Evolutionary conservation across 2,113 vertebrate genomes (phyloP).

Genomic region (Pampusana beccarii): DNA sequence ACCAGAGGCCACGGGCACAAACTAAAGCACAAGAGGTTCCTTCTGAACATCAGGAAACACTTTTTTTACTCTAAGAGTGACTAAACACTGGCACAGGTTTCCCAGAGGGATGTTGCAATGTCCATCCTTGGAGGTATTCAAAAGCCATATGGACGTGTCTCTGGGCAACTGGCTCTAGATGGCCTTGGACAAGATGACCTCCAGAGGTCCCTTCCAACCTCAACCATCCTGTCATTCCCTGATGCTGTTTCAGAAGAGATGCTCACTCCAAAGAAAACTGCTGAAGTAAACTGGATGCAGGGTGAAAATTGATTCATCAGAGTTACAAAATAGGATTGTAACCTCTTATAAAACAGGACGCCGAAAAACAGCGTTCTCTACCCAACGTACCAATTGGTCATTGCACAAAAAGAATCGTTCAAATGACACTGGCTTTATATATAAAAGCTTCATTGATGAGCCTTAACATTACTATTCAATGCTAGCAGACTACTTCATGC

Average conservation of each 20-base stretch:
- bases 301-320: background rate
- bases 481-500: background rate
- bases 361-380: background rate
- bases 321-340: background rate
- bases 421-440: background rate
- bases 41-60: background rate
- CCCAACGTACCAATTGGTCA: fast-evolving
- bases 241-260: background rate
- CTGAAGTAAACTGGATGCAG: background rate
- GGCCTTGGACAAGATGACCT: background rate
- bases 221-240: background rate
- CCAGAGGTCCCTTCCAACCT: background rate
- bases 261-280: background rate
- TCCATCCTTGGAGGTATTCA: background rate
- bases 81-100: background rate
- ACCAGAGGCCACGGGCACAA: background rate
- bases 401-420: background rate
- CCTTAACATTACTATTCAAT: background rate
- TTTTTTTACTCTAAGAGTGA: background rate
- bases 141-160: fast-evolving
- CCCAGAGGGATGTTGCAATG: background rate
- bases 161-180: background rate
- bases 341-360: background rate
- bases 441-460: background rate
- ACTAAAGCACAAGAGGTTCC: background rate